A percentile compares a stretch with the other conserved stretches of the same genome.
Conservation (phyloP, 1,140 invertebrate genomes). For the Plutomurus gul region DNA sequence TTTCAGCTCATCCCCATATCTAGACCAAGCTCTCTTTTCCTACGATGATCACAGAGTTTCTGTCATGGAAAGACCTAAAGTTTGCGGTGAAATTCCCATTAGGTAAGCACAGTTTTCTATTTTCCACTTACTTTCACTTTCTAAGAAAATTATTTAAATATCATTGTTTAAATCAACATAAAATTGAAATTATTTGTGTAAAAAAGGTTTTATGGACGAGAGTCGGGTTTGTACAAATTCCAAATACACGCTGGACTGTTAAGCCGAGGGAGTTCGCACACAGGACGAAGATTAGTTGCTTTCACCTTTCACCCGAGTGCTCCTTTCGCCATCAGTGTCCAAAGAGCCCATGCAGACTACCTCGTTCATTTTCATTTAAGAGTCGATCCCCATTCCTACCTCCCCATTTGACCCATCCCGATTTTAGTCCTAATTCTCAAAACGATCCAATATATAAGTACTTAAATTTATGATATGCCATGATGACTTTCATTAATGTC, state of each 20-base stretch:
- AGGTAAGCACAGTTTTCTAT: slow-evolving; percentile 64
- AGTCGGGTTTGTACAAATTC: slow-evolving; percentile 87
- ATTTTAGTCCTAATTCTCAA: no score
- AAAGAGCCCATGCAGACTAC: slow-evolving; percentile 92
- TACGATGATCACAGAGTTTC: slow-evolving; percentile 97
- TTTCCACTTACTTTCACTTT: background rate
- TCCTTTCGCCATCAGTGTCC: slow-evolving; percentile 94
- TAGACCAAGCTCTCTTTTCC: slow-evolving; percentile 89
- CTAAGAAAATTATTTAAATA: no score
- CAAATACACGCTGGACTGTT: slow-evolving; percentile 80
- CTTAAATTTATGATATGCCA: no score
- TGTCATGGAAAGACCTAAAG: slow-evolving; percentile 91
- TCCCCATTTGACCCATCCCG: background rate
- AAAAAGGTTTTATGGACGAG: slow-evolving; percentile 89
- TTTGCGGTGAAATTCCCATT: slow-evolving; percentile 90
- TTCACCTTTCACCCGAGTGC: slow-evolving; percentile 97
- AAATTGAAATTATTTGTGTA: slow-evolving; percentile 55
- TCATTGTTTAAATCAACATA: background rate
- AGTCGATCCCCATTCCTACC: slow-evolving; percentile 55
- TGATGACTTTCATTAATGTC: no score
- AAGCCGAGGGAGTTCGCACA: slow-evolving; percentile 64
- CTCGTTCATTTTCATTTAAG: slow-evolving; percentile 93
- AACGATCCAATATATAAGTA: no score
- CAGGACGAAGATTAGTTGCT: slow-evolving; percentile 81
- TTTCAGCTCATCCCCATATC: slow-evolving; percentile 88